Conservation (phyloP, 1,140 invertebrate species). For the Oreohelix idahoensis region DNA sequence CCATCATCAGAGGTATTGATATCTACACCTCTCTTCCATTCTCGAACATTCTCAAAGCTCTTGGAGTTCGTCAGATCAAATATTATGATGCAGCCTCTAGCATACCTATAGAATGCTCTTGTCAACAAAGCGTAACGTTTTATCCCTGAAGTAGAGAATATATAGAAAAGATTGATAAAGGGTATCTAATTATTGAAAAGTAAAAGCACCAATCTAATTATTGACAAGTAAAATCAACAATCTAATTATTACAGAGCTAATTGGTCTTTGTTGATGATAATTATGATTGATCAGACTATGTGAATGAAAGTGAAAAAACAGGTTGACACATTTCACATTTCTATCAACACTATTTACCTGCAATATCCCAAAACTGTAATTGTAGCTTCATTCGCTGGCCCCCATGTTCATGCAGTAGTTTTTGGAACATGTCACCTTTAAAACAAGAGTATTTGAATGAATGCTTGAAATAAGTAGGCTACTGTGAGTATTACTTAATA, state of each 20-base stretch:
- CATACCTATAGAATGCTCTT: slow-evolving; percentile 77
- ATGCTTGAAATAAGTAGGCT: too few relatives aligned
- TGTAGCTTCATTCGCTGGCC: neutral
- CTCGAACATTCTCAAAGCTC: slow-evolving; percentile 75
- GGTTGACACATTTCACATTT: neutral
- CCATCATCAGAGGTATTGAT: slow-evolving; percentile 75
- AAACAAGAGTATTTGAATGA: too few relatives aligned
- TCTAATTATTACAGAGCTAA: too few relatives aligned
- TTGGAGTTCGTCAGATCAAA: slow-evolving; percentile 76
- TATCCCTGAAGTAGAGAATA: slow-evolving; percentile 74
- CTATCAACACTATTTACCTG: slow-evolving; percentile 16
- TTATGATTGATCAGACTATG: too few relatives aligned
- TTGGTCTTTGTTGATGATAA: too few relatives aligned
- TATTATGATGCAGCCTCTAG: slow-evolving; percentile 77
- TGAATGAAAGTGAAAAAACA: too few relatives aligned
- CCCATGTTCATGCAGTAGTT: neutral
- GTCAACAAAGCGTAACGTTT: slow-evolving; percentile 78
- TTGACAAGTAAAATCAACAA: too few relatives aligned
- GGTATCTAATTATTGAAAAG: too few relatives aligned
- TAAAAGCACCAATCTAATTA: too few relatives aligned
- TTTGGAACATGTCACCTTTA: too few relatives aligned
- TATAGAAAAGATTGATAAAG: too few relatives aligned
- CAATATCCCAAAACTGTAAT: slow-evolving; percentile 36
- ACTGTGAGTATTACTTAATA: too few relatives aligned
- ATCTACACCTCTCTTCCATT: slow-evolving; percentile 78